Percentiles rank a stretch among this genome's conserved stretches.
Evolutionary conservation across 2,888 invertebrate genomes (phyloP).

Genomic region (Eupithecia inturbata): DNA sequence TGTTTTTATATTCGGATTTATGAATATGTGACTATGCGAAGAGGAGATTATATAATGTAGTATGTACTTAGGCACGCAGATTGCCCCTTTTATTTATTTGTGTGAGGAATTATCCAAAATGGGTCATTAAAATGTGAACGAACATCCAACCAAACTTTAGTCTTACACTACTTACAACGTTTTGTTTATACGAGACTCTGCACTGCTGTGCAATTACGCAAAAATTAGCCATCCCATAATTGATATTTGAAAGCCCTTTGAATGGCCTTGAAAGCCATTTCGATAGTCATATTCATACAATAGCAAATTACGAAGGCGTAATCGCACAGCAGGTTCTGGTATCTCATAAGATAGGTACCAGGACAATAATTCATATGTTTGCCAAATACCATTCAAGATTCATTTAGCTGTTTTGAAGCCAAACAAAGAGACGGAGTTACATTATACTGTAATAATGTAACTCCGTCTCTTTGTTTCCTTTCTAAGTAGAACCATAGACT

Average conservation of each 20-base stretch:
- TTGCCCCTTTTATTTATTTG: conserved; percentile 1
- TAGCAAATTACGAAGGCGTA: too few species aligned
- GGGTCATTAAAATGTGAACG: neutral
- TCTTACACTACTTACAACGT: neutral
- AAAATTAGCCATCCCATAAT: too few species aligned
- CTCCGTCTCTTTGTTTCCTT: too few species aligned
- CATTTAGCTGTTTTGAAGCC: neutral
- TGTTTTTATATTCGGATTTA: conserved; percentile 34
- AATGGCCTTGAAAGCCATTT: too few species aligned
- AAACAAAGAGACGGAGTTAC: neutral
- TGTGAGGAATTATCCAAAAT: neutral
- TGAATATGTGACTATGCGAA: conserved; percentile 24
- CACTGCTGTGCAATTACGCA: too few species aligned
- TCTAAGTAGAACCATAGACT: neutral
- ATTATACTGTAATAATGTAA: too few species aligned
- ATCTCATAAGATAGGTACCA: neutral
- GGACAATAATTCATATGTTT: neutral
- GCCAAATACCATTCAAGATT: neutral
- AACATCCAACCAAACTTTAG: neutral
- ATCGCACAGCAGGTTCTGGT: neutral
- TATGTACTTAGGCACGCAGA: conserved; percentile 24
- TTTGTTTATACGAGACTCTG: neutral
- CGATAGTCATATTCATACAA: too few species aligned
- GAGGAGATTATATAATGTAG: conserved; percentile 20
- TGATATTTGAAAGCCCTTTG: too few species aligned